Conservation (phyloP, 1,140 invertebrate species). For the Orius insidiosus region DNA sequence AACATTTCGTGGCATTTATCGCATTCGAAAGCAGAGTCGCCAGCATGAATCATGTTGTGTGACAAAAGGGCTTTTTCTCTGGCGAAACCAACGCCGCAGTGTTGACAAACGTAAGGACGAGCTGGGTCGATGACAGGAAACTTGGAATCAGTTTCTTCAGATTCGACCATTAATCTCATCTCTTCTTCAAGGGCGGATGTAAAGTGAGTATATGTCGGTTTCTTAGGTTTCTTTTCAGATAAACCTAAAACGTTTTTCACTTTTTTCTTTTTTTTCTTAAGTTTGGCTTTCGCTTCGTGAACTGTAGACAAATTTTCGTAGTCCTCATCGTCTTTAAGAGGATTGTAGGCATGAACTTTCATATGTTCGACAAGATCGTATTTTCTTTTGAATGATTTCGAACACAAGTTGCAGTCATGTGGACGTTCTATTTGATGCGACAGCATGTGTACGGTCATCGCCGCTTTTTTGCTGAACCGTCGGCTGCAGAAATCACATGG, state of each 20-base stretch:
- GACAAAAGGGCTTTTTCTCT: constrained; percentile 61
- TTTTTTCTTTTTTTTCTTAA: constrained; percentile 5
- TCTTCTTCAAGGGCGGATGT: too few relatives aligned
- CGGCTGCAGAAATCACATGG: constrained; percentile 70
- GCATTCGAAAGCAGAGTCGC: constrained; percentile 59
- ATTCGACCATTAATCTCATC: background rate
- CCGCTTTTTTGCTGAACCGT: constrained; percentile 23
- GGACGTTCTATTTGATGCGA: constrained; percentile 62
- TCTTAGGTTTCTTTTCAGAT: too few relatives aligned
- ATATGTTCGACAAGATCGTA: constrained; percentile 63
- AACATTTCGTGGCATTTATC: constrained; percentile 59
- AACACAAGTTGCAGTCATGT: constrained; percentile 59
- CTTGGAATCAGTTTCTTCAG: constrained; percentile 26
- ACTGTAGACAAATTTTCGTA: constrained; percentile 3
- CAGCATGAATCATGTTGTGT: constrained; percentile 35
- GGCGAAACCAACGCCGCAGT: constrained; percentile 59
- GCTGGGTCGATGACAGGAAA: constrained; percentile 48
- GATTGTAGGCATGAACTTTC: constrained; percentile 57
- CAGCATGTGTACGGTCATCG: constrained; percentile 43
- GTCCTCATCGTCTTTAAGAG: constrained; percentile 13
- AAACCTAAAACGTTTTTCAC: too few relatives aligned
- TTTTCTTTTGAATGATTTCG: constrained; percentile 54
- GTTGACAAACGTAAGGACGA: constrained; percentile 61
- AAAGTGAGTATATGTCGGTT: too few relatives aligned
- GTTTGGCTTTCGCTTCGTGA: constrained; percentile 9